Percentiles rank a stretch among this genome's conserved stretches.
These are phyloP conservation scores for Rynchops niger DNA, from an alignment of 2,113 vertebrate genomes.

Conservation along the genomic window DNA sequence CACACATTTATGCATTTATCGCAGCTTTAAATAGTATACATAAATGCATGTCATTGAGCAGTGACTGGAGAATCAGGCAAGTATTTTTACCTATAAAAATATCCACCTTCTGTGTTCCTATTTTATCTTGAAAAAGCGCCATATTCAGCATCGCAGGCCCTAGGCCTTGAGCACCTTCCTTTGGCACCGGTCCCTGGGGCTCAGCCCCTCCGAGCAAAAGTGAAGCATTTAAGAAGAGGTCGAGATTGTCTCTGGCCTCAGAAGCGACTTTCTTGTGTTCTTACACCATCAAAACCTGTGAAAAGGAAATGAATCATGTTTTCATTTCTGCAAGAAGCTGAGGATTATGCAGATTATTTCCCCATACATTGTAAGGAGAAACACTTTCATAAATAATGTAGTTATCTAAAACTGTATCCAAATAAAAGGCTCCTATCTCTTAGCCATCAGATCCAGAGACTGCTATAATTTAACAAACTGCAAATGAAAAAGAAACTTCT, in stretches of 20 bases:
- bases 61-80: not conserved
- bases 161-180: not conserved
- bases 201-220: not conserved
- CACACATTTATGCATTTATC: slow-evolving; percentile 16
- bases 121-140: not conserved
- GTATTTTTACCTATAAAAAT: not conserved
- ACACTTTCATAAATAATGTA: slow-evolving; percentile 52
- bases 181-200: not conserved
- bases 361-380: slow-evolving; percentile 42
- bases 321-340: slow-evolving; percentile 50
- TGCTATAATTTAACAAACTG: slow-evolving; percentile 28
- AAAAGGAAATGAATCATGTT: slow-evolving; percentile 57
- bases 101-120: not conserved
- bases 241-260: not conserved
- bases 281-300: slow-evolving; percentile 35
- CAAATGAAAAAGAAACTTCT: slow-evolving; percentile 49
- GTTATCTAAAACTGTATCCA: slow-evolving; percentile 50
- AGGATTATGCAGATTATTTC: slow-evolving; percentile 62
- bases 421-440: slow-evolving; percentile 49
- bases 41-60: not conserved
- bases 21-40: slow-evolving; percentile 6
- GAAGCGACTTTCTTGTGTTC: not conserved
- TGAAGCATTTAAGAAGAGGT: slow-evolving; percentile 8
- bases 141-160: not conserved
- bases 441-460: slow-evolving; percentile 54